Evolutionary conservation across 2,888 invertebrate genomes (phyloP), one percentile per base, ranked within the genome.

Genomic region (Drosophila phalerata): DNA sequence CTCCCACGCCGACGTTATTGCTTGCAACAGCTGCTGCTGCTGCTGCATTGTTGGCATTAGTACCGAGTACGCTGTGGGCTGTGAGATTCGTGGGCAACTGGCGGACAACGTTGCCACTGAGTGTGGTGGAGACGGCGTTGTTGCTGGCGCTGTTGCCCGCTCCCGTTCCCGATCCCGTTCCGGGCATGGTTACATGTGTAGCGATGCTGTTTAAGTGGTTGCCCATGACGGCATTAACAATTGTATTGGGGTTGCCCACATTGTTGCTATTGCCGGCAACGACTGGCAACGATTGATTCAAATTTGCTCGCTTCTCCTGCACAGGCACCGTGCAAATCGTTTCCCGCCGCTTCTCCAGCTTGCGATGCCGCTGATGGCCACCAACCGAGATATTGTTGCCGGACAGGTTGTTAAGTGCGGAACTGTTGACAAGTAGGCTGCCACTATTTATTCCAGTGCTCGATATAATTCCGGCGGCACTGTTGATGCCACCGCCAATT

Each of bases 331-430:
- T 92, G 5, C 93, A 90, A 17, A 90, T 91, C 73, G 96, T 96
- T 69, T 97, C 96, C 13, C 97, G 94, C 0, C 97, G 94, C 89
- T 96, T 97, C 87, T 97, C 97, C 28, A 95, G 94, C 13, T 96
- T 94, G 53, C 96, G 94, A 69, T 91, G 75, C 56, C 92, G 67
- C 80, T 90, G 52, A 77, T 84, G 63, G 34, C 69, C 60, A 56
- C 45, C 30, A 28, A 25, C 48, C 3, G 32, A 51, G 30, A 22
- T 49, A n/a, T 11, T 71, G 10, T 53, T 77, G 4, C 61, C 42
- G 0, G 79, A 42, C 2, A 79, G 48, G 13, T 68, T 70, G 43
- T 62, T 56, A 0, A 79, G 32, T 0, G 63, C 43, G 0, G 84
- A 66, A 28, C 22, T 62, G n/a, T 48, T 48, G 3, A 73, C 69